These are phyloP conservation scores for Acrossocheilus fasciatus DNA, from an alignment of 2,797 vertebrate species.

Conservation along the genomic window DNA sequence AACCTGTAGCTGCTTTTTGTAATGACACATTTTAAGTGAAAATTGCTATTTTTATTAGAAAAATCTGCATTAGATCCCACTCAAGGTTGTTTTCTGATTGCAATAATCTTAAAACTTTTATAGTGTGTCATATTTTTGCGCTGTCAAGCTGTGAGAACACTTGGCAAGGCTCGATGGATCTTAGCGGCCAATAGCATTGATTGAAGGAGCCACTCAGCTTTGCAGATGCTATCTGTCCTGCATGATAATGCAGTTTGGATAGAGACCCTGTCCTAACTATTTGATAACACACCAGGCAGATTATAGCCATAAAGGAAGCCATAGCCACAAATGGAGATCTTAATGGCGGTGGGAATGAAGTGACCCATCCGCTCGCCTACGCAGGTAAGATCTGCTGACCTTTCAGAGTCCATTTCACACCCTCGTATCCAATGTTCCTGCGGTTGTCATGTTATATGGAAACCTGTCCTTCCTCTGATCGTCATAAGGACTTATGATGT, in stretches of 20 bases:
- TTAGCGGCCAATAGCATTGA: conserved; percentile 48
- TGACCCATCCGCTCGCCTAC: conserved; percentile 38
- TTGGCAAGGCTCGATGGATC: conserved; percentile 40
- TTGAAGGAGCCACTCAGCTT: conserved; percentile 54
- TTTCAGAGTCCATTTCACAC: conserved; percentile 12
- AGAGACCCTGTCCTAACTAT: conserved; percentile 44
- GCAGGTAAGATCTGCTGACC: conserved; percentile 27
- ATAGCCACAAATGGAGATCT: conserved; percentile 30
- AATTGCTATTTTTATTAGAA: background rate
- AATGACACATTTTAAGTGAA: background rate
- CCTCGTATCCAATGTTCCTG: background rate
- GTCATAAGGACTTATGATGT: conserved; percentile 33
- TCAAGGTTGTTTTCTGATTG: conserved; percentile 17
- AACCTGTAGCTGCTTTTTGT: no score
- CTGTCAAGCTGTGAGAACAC: conserved; percentile 21
- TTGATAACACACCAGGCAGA: conserved; percentile 31
- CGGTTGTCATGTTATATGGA: conserved; percentile 44
- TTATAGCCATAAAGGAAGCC: conserved; percentile 46
- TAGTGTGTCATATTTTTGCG: conserved; percentile 18
- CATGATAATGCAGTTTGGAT: conserved; percentile 59
- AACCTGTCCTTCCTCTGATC: conserved; percentile 20
- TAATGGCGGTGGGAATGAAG: conserved; percentile 35
- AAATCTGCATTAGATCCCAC: background rate
- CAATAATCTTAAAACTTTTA: conserved; percentile 30
- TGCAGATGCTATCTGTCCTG: conserved; percentile 45